phyloP scores from a whole-genome alignment of 2,888 invertebrate genomes.

The Scelioninae gen. 2 region DNA sequence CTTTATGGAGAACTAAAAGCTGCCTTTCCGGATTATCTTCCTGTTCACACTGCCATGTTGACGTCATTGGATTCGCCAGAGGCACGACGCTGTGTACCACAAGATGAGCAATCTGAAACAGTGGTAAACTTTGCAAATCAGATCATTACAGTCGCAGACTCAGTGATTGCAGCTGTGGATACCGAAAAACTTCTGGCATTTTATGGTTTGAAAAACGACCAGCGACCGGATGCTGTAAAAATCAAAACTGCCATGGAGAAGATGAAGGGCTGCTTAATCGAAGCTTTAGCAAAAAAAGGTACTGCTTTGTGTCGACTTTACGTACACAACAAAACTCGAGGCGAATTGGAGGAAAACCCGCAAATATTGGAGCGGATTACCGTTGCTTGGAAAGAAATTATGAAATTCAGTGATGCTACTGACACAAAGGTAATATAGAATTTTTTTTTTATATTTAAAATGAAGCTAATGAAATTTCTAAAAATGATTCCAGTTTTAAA shows the following conservation, averaged over 20 bases:
- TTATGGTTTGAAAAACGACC: conserved; percentile 90
- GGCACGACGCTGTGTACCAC: conserved; percentile 75
- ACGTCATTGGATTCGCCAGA: conserved; percentile 84
- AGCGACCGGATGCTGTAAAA: conserved; percentile 87
- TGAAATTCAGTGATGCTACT: conserved; percentile 87
- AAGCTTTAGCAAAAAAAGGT: conserved; percentile 87
- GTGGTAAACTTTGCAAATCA: conserved; percentile 74
- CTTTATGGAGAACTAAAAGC: conserved; percentile 85
- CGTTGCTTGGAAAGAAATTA: conserved; percentile 81
- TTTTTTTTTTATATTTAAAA: no score
- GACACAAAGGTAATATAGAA: conserved; percentile 81
- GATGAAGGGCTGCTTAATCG: conserved; percentile 86
- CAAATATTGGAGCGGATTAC: conserved; percentile 79
- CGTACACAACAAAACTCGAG: conserved; percentile 70
- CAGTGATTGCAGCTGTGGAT: conserved; percentile 84
- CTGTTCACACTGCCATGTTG: conserved; percentile 87
- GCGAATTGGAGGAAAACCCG: conserved; percentile 70
- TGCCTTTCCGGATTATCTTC: conserved; percentile 85
- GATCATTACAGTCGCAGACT: conserved; percentile 80
- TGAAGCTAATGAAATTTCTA: no score
- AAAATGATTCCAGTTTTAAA: no score
- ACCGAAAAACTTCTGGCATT: conserved; percentile 87
- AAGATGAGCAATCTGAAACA: conserved; percentile 71
- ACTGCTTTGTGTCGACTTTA: conserved; percentile 82
- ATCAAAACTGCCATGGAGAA: conserved; percentile 92